Conservation (phyloP, 2,888 invertebrate species). For the Sminthurinus aureus region DNA sequence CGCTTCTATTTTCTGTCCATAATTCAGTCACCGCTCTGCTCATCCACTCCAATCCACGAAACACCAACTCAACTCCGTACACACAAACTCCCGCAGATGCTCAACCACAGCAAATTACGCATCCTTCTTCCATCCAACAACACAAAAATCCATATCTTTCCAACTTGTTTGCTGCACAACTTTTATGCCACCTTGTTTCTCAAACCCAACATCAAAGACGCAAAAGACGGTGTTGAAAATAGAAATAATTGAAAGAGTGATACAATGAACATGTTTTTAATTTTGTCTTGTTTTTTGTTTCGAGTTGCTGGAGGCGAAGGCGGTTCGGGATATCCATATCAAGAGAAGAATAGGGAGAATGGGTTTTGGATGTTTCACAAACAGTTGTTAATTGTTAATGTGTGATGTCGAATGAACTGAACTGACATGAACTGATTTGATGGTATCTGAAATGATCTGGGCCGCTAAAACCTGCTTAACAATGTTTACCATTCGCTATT, state of each 20-base stretch:
- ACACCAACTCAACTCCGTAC: no score
- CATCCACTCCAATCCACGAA: no score
- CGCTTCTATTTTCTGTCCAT: background rate
- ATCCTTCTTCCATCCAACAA: no score
- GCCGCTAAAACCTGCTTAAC: background rate
- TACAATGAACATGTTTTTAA: no score
- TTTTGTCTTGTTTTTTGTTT: no score
- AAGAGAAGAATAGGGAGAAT: background rate
- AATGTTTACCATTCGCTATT: background rate
- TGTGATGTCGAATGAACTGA: constrained; percentile 2
- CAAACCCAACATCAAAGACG: background rate
- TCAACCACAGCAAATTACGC: no score
- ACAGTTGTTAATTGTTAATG: constrained; percentile 37
- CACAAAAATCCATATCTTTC: no score
- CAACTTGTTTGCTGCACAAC: no score
- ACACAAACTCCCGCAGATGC: no score
- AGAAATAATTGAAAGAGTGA: no score
- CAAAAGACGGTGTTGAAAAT: no score
- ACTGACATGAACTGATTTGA: background rate
- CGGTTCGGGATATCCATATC: no score
- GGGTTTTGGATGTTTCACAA: constrained; percentile 23
- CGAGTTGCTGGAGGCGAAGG: background rate
- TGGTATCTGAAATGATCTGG: background rate
- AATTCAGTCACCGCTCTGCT: background rate
- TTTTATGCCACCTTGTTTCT: background rate